phyloP scores from a whole-genome alignment of 2,888 invertebrate species.

The Axea sp. region DNA sequence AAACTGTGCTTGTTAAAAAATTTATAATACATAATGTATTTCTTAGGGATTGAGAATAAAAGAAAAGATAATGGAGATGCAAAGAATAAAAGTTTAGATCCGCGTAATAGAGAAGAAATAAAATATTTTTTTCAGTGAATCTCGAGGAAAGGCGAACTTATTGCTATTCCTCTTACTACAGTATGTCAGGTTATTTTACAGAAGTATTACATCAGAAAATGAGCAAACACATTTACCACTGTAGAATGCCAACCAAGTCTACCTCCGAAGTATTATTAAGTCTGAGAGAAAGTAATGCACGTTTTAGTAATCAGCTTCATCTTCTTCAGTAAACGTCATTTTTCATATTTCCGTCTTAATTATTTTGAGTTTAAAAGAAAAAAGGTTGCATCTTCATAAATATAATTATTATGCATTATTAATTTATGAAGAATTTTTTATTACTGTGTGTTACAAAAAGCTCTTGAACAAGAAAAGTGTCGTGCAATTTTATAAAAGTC shows the following conservation, averaged over 20 bases:
- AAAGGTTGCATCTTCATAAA: conserved; percentile 8
- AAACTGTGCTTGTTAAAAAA: background rate
- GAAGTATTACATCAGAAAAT: conserved; percentile 47
- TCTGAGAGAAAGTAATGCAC: conserved; percentile 32
- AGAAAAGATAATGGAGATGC: conserved; percentile 9
- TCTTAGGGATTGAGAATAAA: background rate
- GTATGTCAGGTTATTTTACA: conserved; percentile 40
- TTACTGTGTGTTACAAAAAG: too few relatives aligned
- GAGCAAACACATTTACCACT: conserved; percentile 35
- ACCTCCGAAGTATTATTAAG: conserved; percentile 36
- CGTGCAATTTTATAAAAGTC: too few relatives aligned
- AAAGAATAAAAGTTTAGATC: conserved; percentile 9
- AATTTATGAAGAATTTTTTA: background rate
- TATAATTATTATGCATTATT: conserved; percentile 12
- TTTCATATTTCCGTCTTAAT: conserved; percentile 32
- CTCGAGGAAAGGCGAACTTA: conserved; percentile 19
- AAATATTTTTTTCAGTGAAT: conserved; percentile 22
- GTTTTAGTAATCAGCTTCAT: conserved; percentile 40
- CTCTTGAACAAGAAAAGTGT: too few relatives aligned
- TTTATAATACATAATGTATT: background rate
- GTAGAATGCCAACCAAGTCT: conserved; percentile 14
- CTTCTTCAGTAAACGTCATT: conserved; percentile 37
- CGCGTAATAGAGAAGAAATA: background rate
- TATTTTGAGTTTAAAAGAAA: conserved; percentile 20
- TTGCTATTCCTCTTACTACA: conserved; percentile 22